These are phyloP conservation scores for Trimorus sp. DNA, from an alignment of 2,888 invertebrate species.

Conservation along the genomic window DNA sequence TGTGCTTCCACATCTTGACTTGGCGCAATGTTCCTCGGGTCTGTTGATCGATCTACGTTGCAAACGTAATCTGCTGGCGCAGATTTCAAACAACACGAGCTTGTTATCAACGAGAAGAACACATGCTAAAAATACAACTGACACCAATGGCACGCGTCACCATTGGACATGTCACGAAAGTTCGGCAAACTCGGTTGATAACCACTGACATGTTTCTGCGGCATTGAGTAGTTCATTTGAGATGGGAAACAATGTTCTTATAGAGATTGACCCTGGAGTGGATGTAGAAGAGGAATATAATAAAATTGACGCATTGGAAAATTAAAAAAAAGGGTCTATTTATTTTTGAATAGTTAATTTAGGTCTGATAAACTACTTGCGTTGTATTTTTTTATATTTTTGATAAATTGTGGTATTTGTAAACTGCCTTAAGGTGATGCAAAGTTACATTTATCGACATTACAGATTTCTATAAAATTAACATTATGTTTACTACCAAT, in stretches of 20 bases:
- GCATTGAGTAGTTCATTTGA: neutral
- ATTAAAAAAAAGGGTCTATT: too few species aligned
- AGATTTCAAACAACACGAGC: neutral
- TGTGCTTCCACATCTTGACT: constrained; percentile 62
- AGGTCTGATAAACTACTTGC: too few species aligned
- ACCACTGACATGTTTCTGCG: constrained; percentile 3
- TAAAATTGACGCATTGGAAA: too few species aligned
- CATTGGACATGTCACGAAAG: constrained; percentile 25
- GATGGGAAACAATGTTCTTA: too few species aligned
- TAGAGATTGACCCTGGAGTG: too few species aligned
- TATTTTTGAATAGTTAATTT: too few species aligned
- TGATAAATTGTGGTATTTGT: too few species aligned
- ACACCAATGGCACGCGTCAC: constrained; percentile 52
- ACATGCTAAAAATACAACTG: constrained; percentile 49
- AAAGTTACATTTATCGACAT: too few species aligned
- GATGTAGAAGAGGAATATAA: too few species aligned
- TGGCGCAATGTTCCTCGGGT: neutral
- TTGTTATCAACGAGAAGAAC: constrained; percentile 27
- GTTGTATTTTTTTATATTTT: too few species aligned
- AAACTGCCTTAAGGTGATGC: neutral
- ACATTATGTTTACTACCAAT: too few species aligned
- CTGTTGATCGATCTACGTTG: constrained; percentile 15
- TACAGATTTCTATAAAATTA: too few species aligned
- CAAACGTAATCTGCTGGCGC: neutral
- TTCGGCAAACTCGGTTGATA: constrained; percentile 13